Evolutionary conservation across 2,113 vertebrate genomes (phyloP).

Genomic region (Cnemophilus loriae): DNA sequence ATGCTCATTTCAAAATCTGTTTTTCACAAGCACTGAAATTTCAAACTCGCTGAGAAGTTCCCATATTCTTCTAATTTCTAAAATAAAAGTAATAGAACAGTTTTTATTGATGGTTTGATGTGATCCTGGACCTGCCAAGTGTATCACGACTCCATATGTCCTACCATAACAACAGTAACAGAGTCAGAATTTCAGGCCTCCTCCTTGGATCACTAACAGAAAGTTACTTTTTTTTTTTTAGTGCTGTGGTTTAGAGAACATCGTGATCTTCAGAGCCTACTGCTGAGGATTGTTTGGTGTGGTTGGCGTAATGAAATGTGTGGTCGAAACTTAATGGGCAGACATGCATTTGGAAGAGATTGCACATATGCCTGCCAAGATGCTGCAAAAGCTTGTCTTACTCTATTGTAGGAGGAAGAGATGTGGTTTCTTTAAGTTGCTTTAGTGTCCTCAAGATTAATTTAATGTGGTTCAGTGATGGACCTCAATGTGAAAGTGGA

Average conservation of each 20-base stretch:
- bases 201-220: neutral
- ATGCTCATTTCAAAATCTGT: neutral
- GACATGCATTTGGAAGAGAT: neutral
- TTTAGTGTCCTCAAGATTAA: neutral
- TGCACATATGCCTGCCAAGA: neutral
- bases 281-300: neutral
- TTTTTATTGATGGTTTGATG: neutral
- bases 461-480: neutral
- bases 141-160: neutral
- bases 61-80: neutral
- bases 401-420: neutral
- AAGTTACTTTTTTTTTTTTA: neutral
- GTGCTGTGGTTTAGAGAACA: neutral
- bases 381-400: neutral
- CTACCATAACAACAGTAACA: neutral
- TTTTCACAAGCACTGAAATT: neutral
- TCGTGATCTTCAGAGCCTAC: neutral
- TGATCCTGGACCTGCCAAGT: neutral
- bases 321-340: neutral
- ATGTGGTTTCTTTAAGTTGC: constrained; percentile 6
- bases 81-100: neutral
- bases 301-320: neutral
- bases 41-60: neutral
- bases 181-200: neutral
- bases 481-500: neutral